Percentiles rank a stretch among this genome's conserved stretches.
Evolutionary conservation across 2,113 vertebrate species (phyloP).

Genomic region (Eretmochelys imbricata): DNA sequence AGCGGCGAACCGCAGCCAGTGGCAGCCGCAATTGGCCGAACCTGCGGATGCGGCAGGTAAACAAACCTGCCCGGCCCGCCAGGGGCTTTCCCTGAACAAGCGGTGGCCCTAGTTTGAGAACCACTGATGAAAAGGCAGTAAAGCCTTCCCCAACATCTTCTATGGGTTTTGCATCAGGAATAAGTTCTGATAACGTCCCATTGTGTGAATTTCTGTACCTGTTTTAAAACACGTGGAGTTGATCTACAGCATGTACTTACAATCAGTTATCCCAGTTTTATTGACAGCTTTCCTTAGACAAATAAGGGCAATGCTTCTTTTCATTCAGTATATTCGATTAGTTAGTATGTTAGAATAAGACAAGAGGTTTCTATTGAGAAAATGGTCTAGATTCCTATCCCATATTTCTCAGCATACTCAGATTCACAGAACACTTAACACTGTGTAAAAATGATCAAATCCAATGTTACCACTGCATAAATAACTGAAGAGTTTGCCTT

Average conservation of each 20-base stretch:
- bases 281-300: neutral
- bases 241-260: neutral
- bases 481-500: neutral
- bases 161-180: neutral
- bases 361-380: rapidly evolving
- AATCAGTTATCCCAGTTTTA: neutral
- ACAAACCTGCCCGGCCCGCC: no score
- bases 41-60: no score
- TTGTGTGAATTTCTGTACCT: rapidly evolving
- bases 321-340: neutral
- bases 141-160: rapidly evolving
- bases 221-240: neutral
- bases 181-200: rapidly evolving
- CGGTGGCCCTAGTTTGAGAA: no score
- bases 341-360: neutral
- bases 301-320: neutral
- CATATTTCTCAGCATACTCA: neutral
- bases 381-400: neutral
- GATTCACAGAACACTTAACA: rapidly evolving
- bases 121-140: neutral
- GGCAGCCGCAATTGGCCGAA: no score
- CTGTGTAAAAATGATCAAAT: neutral
- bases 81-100: no score
- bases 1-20: no score
- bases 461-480: rapidly evolving